Conservation (phyloP, 2,888 invertebrate species). For the Anoplius nigerrimus region DNA sequence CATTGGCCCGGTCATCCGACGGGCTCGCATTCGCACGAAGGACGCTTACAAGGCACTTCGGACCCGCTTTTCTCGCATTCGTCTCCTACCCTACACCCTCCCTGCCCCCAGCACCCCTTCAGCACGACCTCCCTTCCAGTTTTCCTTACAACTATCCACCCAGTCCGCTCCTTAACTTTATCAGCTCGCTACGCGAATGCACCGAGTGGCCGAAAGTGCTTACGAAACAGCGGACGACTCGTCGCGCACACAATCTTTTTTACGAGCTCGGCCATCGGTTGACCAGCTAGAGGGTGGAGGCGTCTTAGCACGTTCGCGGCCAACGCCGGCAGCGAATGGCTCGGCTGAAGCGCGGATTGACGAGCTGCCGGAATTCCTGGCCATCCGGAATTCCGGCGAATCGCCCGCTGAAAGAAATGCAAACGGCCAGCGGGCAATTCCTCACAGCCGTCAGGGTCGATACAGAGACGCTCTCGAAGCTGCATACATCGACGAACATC, state of each 20-base stretch:
- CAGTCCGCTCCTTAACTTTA: slow-evolving; percentile 10
- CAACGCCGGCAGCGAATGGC: slow-evolving; percentile 5
- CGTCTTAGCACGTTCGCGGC: slow-evolving; percentile 13
- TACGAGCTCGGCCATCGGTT: not conserved
- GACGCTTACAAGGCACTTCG: slow-evolving; percentile 34
- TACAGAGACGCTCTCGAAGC: not conserved
- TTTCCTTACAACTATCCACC: not conserved
- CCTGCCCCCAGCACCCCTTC: not conserved
- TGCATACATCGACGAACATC: not conserved
- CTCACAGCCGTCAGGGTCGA: not conserved
- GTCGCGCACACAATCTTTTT: slow-evolving; percentile 12
- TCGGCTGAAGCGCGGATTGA: not conserved
- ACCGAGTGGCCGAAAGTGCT: slow-evolving; percentile 17
- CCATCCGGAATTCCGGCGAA: not conserved
- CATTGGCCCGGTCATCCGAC: slow-evolving; percentile 25
- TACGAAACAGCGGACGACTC: slow-evolving; percentile 17
- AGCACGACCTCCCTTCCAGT: not conserved
- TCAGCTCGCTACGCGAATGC: slow-evolving; percentile 7
- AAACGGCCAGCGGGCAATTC: not conserved
- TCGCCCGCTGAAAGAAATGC: not conserved
- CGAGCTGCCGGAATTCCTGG: not conserved
- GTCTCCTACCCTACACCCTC: slow-evolving; percentile 3
- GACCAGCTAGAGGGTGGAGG: not conserved
- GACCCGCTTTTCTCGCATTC: slow-evolving; percentile 12
- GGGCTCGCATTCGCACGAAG: slow-evolving; percentile 4